Base-by-base conservation (phyloP, 1,140 invertebrate genomes). In the Acromyrmex echinatior region DNA sequence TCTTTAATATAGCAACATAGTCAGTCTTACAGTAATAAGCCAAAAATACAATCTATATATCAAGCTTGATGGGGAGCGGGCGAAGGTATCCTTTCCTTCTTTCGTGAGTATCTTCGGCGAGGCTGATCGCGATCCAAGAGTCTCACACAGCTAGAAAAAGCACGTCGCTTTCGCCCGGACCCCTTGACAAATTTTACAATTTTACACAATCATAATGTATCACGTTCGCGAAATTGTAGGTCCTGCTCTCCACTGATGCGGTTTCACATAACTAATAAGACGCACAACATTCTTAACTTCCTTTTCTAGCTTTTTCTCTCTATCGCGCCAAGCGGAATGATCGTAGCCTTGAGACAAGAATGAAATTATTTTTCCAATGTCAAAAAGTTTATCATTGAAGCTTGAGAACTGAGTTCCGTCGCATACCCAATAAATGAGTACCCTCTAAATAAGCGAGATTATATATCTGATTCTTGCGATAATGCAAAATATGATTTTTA, bases 1-100 rank as follows among this genome's bases (percentile, higher is more conserved):
- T 94, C 93, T 94, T 95, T 95, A 95, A 95, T 94, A 94, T 94
- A 95, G 94, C 94, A 95, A 95, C 94, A 95, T 94, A 95, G 93
- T 95, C 94, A 95, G 94, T 95, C 94, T 95, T 95, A 95, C 93
- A 94, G 92, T 94, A 95, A 95, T 94, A 94, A 95, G 94, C 94
- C 94, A 94, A 95, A 95, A 95, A 95, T 95, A 95, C 94, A 94
- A 95, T 95, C 92, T 94, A 93, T 94, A 93, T 93, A 93, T 94
- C 91, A 93, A 95, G 93, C 92, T 90, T 91, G 88, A 56, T 79
- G 90, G 92, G 89, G 93, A 92, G 77, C 91, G 88, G 91, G 93
- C 92, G 90, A 87, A 86, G 73, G 21, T 62, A 70, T 76, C 71
- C 66, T 80, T 76, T 73, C 74, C 73, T 71, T 79, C 70, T 53